Base-by-base conservation (phyloP, 2,888 invertebrate species). In the Choreutis nemorana region DNA sequence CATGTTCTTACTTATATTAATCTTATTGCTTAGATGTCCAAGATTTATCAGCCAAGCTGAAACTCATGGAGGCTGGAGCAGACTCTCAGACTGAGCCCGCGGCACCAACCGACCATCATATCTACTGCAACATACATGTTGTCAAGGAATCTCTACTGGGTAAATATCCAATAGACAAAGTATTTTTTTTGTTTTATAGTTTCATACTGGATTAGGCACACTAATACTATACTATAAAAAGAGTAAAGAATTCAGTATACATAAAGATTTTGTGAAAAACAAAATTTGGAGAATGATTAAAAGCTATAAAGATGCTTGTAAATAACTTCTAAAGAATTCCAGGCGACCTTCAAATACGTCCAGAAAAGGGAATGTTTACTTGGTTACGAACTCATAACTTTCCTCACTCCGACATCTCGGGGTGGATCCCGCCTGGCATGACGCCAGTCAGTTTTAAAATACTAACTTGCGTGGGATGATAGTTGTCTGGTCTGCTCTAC, bases 41-140 rank as follows among this genome's bases (percentile, higher is more conserved):
- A 60, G 87, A 87, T 60, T 77, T 87, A 48, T 86, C 87, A 43
- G 85, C 86, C 26, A 83, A 84, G 56, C 67, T 87, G 55, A 87
- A 84, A 52, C 63, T 87, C 39, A 87, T 87, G 86, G 78, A 78
- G 42, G 60, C 70, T 7, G 77, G 75, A 12, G 57, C 55, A n/a
- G 70, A 67, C 33, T 34, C 61, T 20, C 53, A 64, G 36, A 50
- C 55, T 7, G 70, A 66, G 55, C 67, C 68, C 14, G 62, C 54
- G 41, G 59, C 48, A 39, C 54, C 64, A 41, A 60, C 67, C 39
- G 72, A 71, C 35, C 75, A 71, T 40, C 77, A 78, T 50, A 57
- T 78, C 45, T 78, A 78, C 50, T 75, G 73, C 57, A 78, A 78
- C 41, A 71, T 77, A 38, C 71, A 75, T 43, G 57, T 71, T 34